Evolutionary conservation across 2,888 invertebrate species (phyloP), one percentile per base, ranked within the genome.

Genomic region (Electrophaes corylata): DNA sequence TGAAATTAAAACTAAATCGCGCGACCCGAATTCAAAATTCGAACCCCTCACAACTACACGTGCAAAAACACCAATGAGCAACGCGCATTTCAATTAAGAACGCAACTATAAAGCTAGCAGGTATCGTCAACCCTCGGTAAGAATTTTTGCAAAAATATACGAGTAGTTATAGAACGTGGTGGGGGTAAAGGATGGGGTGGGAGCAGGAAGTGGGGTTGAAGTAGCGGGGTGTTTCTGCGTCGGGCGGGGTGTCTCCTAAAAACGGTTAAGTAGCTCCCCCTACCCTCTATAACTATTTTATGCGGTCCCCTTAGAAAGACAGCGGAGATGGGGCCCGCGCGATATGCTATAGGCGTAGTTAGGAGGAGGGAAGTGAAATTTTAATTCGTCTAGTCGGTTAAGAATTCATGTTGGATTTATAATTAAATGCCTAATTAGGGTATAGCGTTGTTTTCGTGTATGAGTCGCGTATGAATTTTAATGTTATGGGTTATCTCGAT

Each of bases 251-350:
- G 88, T 87, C 90, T 88, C 90, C 91, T 91, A 91, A 91, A 91
- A 91, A 91, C 91, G 89, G 90, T 88, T 90, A 91, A 91, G 91
- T 91, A 91, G 91, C 90, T 86, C 83, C 86, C 88, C 87, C 88
- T 81, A 78, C 84, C 82, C 87, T 86, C 86, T 86, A 89, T 91
- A 91, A 91, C 91, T 91, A 91, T 91, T 91, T 91, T 91, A 91
- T 91, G 89, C 79, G 87, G 91, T 89, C 90, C 91, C 91, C 90
- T 90, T 88, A 86, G 88, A 91, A 91, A 91, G 91, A 91, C 90
- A 88, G 86, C 85, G 78, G 86, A 86, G 89, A 88, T 86, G 87
- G 88, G 88, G 84, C 81, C 67, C 47, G 67, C 81, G 85, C 84
- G 88, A 88, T 86, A 84, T 81, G 81, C 79, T 75, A 81, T 83